Evolutionary conservation across 1,140 invertebrate genomes (phyloP), one percentile per base, ranked within the genome.

Genomic region (Ceratoteleas bidentatus): DNA sequence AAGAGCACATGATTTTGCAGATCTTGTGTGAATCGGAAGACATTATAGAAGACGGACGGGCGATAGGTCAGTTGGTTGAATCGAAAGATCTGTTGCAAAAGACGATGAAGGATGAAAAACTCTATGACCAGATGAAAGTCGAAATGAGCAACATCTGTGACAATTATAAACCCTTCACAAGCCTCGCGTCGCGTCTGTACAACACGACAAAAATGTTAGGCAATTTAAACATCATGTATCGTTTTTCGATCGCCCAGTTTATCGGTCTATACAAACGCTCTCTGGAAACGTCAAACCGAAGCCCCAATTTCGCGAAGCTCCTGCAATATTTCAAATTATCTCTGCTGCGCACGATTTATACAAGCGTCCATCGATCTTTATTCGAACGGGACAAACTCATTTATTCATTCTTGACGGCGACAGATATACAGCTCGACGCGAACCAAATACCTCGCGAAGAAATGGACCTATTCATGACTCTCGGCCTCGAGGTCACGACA

Each of bases 201-300:
- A 94, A 94, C 77, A 94, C 93, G 1, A 91, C 95, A 9, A 93
- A 92, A 16, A 92, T 93, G 76, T 87, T 96, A 43, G 90, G 92
- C 6, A 93, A 94, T 74, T 92, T 96, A 40, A 94, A 96, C 88
- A 93, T 93, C n/a, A 95, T 96, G 94, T 96, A 96, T 77, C 93
- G 94, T 84, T 96, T 92, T 81, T 93, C 93, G 5, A 86, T 95
- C 5, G 88, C 87, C 6, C 95, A 94, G 95, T 96, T 95, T 80
- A 93, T 95, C 15, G 93, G 93, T 74, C 87, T 95, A 0, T 96
- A 94, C 84, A 90, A 92, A 14, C 90, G 90, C 65, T 94, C 94
- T 0, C 94, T 95, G 64, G 93, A 95, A 53, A 93, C 91, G 56
- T 94, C 94, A 3, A 93, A 93, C 69, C 92, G 92, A 76, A 94